Evolutionary conservation across 1,140 invertebrate genomes (phyloP).

Genomic region (Cephus cinctus): DNA sequence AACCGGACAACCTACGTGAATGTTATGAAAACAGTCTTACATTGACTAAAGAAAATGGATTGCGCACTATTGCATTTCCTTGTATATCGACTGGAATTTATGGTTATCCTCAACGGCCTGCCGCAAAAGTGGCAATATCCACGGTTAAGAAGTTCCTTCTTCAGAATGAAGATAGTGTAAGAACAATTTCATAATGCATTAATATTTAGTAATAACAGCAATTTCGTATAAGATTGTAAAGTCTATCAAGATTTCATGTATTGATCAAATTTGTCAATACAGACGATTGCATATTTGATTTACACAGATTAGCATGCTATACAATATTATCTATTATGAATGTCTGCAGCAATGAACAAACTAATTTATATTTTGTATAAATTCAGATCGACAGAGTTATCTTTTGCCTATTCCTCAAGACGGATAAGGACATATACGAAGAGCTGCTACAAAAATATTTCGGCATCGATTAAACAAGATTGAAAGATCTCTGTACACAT

Average conservation of each 20-base stretch:
- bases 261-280: slow-evolving; percentile 1
- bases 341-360: too few relatives aligned
- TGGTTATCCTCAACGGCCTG: slow-evolving; percentile 76
- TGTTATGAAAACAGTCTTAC: slow-evolving; percentile 72
- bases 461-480: slow-evolving; percentile 50
- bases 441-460: slow-evolving; percentile 73
- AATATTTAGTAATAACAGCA: too few relatives aligned
- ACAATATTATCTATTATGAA: too few relatives aligned
- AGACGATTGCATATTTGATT: too few relatives aligned
- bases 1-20: slow-evolving; percentile 62
- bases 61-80: slow-evolving; percentile 77
- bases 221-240: neutral
- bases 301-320: too few relatives aligned
- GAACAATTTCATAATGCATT: too few relatives aligned
- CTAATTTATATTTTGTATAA: slow-evolving; percentile 32
- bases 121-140: slow-evolving; percentile 70
- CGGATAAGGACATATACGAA: slow-evolving; percentile 75
- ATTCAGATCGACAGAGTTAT: slow-evolving; percentile 72
- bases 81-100: slow-evolving; percentile 87
- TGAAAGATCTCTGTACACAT: too few relatives aligned
- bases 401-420: slow-evolving; percentile 76
- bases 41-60: slow-evolving; percentile 60
- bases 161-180: slow-evolving; percentile 58
- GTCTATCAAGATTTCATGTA: slow-evolving; percentile 1
- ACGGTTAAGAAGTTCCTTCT: slow-evolving; percentile 70